Conservation (phyloP, 2,888 invertebrate genomes). For the Andrena camellia region DNA sequence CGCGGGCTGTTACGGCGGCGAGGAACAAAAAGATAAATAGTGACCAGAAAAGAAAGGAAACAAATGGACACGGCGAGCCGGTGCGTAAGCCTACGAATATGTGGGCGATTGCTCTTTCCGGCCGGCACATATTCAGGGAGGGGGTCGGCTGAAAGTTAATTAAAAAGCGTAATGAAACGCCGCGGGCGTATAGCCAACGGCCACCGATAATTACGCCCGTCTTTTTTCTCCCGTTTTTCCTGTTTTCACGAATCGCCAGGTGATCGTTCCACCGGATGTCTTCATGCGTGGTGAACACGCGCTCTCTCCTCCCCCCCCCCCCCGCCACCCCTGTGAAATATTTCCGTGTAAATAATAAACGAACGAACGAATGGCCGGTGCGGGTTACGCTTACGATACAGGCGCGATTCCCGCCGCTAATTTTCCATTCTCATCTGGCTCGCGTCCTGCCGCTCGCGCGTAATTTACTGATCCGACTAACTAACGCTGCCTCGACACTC, state of each 20-base stretch:
- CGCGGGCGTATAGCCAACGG: constrained; percentile 41
- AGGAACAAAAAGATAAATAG: constrained; percentile 40
- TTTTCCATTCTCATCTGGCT: constrained; percentile 54
- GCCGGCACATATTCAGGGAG: constrained; percentile 32
- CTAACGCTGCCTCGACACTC: constrained; percentile 49
- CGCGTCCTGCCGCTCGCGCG: constrained; percentile 27
- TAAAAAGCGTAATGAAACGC: constrained; percentile 67
- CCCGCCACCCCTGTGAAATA: neutral
- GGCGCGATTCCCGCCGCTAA: constrained; percentile 38
- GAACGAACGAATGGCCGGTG: constrained; percentile 1
- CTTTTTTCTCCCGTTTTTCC: constrained; percentile 18
- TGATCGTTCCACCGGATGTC: constrained; percentile 51
- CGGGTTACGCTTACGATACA: neutral
- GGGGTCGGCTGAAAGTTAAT: constrained; percentile 57
- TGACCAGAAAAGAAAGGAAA: constrained; percentile 49
- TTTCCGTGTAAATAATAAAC: constrained; percentile 56
- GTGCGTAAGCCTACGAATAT: constrained; percentile 54
- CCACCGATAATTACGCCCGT: constrained; percentile 46
- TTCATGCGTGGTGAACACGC: constrained; percentile 23
- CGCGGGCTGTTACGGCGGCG: neutral
- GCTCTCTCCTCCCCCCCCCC: neutral
- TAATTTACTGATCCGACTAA: constrained; percentile 62
- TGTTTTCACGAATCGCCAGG: constrained; percentile 35
- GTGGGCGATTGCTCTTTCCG: constrained; percentile 41
- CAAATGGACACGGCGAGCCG: constrained; percentile 37